Conservation (phyloP, 1,140 invertebrate genomes). For the Microplitis mediator region DNA sequence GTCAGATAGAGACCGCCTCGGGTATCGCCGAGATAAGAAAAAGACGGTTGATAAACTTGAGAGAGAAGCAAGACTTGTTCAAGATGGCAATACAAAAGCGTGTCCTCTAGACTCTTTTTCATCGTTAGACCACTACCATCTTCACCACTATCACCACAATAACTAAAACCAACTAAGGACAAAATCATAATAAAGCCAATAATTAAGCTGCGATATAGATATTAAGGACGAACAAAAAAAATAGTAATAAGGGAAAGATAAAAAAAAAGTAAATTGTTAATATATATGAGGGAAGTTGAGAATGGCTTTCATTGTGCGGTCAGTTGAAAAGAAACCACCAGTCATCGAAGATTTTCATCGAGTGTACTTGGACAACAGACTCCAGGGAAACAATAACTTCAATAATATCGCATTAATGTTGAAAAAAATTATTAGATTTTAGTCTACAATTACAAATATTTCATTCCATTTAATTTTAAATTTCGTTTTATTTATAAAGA, state of each 20-base stretch:
- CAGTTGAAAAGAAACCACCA: conserved; percentile 20
- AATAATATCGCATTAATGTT: neutral
- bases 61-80: too few relatives aligned
- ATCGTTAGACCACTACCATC: neutral
- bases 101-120: neutral
- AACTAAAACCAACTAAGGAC: conserved; percentile 6
- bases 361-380: too few relatives aligned
- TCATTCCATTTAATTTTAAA: too few relatives aligned
- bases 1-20: neutral
- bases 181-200: conserved; percentile 35
- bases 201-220: conserved; percentile 30
- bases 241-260: too few relatives aligned
- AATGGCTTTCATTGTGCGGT: conserved; percentile 29
- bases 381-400: conserved; percentile 32
- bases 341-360: neutral
- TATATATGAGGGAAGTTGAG: neutral
- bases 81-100: neutral
- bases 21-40: neutral
- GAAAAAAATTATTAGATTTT: conserved; percentile 28
- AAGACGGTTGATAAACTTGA: neutral
- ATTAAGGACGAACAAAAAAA: neutral
- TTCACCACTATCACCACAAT: too few relatives aligned
- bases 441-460: neutral
- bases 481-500: too few relatives aligned
- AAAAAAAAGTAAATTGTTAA: neutral